Evolutionary conservation across 2,113 vertebrate genomes (phyloP).

Genomic region (Chrysochloris asiatica): DNA sequence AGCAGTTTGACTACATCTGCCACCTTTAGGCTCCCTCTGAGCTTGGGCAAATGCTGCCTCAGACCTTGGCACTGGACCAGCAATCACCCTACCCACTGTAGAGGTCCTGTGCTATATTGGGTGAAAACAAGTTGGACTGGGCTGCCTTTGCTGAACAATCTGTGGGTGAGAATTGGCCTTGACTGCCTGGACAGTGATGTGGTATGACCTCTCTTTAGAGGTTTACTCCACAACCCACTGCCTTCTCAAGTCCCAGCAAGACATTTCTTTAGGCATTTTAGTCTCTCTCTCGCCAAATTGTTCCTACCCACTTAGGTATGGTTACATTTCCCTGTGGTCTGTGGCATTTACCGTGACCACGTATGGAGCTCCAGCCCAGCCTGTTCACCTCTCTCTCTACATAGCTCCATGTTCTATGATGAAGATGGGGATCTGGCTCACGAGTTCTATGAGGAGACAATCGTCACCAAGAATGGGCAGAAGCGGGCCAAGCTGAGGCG

Average conservation of each 20-base stretch:
- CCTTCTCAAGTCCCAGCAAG: neutral
- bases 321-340: neutral
- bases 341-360: neutral
- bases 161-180: neutral
- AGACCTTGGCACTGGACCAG: constrained; percentile 35
- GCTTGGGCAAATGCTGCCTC: neutral
- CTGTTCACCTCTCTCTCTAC: constrained; percentile 46
- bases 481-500: constrained; percentile 97
- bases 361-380: constrained; percentile 18
- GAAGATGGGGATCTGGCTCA: constrained; percentile 98
- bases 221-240: neutral
- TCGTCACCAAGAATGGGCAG: constrained; percentile 97
- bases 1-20: neutral
- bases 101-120: neutral
- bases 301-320: neutral
- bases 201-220: neutral
- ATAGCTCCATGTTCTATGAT: constrained; percentile 97
- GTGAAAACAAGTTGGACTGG: neutral
- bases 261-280: neutral
- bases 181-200: neutral
- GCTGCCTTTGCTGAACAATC: neutral
- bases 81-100: neutral
- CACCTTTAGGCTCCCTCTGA: neutral
- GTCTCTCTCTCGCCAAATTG: neutral
- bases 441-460: constrained; percentile 98